Base-by-base conservation (phyloP, 2,888 invertebrate species). In the Eilema depressum region DNA sequence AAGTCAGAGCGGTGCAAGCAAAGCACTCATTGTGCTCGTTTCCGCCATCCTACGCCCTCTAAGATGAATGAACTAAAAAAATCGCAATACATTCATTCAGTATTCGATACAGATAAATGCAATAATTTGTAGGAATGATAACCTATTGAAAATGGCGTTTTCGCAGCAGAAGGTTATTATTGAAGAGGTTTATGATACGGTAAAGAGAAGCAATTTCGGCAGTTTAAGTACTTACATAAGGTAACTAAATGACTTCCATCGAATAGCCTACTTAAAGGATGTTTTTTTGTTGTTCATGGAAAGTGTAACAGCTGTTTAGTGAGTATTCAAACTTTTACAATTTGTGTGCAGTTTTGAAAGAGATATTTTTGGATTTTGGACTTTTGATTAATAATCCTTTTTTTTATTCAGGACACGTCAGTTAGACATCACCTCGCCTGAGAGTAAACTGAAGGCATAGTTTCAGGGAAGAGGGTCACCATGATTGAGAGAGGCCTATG, bases 11-110 rank as follows among this genome's bases (percentile, higher is more conserved):
- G 80, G 86, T 86, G 89, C 87, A 87, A 89, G 89, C 86, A 85
- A 87, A 89, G 89, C 86, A 85, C 87, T 86, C 85, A 90, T 93
- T 94, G 92, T 92, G 87, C 84, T 86, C 87, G 84, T 93, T 93
- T 95, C 95, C 94, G 94, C 85, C 88, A 91, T 87, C 87, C 87
- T 82, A 79, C 83, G 76, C 84, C 83, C 85, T 83, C 80, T 76
- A 84, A 88, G 90, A 90, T 88, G 88, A 92, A 92, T 90, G 81
- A 76, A 78, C 62, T 71, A 69, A 78, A 82, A 76, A 79, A 73
- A 73, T 68, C 63, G 76, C 75, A 75, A 77, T 67, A 37, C 65
- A 30, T 66, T 68, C 57, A 60, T 67, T 33, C 47, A 69, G 57
- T 61, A 63, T 30, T 61, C 63, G 76, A 67, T 75, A 76, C 80